phyloP scores from a whole-genome alignment of 1,140 invertebrate genomes.

The Dolichoris vasculosae region DNA sequence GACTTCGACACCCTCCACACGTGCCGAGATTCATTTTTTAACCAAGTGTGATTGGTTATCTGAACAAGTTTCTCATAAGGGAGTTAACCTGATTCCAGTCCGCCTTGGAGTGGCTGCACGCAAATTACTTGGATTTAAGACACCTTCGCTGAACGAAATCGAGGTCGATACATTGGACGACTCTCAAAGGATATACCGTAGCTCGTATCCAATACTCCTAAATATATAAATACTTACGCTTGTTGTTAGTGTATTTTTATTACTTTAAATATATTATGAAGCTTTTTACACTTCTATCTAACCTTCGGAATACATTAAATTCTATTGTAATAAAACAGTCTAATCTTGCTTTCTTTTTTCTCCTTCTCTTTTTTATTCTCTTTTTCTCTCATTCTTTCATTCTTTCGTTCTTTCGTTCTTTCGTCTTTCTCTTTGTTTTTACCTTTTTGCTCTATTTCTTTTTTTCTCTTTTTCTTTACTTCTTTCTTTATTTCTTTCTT shows the following conservation, averaged over 20 bases:
- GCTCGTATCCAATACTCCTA: not conserved
- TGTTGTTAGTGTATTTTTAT: not conserved
- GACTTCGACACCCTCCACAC: conserved; percentile 26
- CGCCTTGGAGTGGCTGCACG: conserved; percentile 15
- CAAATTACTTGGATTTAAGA: conserved; percentile 26
- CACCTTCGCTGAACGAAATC: conserved; percentile 22
- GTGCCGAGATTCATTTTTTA: conserved; percentile 30
- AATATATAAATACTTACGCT: conserved; percentile 3
- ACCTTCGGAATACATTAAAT: not conserved
- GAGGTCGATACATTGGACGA: conserved; percentile 10
- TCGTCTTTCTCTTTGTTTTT: not conserved
- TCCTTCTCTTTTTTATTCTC: not conserved
- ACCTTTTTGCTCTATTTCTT: not conserved
- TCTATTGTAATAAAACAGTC: conserved; percentile 19
- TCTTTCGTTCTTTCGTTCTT: not conserved
- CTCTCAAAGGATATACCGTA: conserved; percentile 20
- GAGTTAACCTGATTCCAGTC: conserved; percentile 38
- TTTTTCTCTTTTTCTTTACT: not conserved
- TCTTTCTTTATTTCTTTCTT: not conserved
- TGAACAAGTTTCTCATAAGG: conserved; percentile 21
- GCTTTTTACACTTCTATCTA: not conserved
- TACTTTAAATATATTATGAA: not conserved
- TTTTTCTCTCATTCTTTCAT: not conserved
- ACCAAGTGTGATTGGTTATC: conserved; percentile 32
- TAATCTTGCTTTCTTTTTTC: not conserved